Percentiles rank a stretch among this genome's conserved stretches.
Evolutionary conservation across 2,888 invertebrate genomes (phyloP).

Genomic region (Tinea pellionella): DNA sequence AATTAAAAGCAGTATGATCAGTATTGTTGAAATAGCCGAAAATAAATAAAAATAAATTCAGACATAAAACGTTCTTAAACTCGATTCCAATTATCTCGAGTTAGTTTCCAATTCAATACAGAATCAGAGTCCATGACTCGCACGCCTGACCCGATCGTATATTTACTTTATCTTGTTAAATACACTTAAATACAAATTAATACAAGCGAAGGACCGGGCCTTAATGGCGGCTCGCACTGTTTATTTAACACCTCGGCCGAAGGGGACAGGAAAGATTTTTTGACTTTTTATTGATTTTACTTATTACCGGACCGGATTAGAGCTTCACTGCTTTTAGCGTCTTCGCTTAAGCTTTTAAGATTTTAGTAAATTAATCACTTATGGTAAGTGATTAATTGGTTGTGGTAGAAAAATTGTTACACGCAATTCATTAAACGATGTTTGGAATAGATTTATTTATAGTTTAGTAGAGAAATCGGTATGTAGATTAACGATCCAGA

Average conservation of each 20-base stretch:
- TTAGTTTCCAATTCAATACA: slow-evolving; percentile 16
- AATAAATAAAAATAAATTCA: slow-evolving; percentile 15
- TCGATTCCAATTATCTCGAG: slow-evolving; percentile 18
- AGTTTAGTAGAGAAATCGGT: background rate
- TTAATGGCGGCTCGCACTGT: slow-evolving; percentile 60
- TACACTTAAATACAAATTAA: slow-evolving; percentile 71
- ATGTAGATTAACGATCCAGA: background rate
- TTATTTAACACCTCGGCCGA: slow-evolving; percentile 62
- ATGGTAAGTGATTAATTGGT: background rate
- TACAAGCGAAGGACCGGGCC: slow-evolving; percentile 59
- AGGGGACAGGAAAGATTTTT: slow-evolving; percentile 50
- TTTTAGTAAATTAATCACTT: slow-evolving; percentile 14
- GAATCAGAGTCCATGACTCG: slow-evolving; percentile 1
- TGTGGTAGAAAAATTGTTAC: background rate
- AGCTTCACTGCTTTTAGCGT: slow-evolving; percentile 47
- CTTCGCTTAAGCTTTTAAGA: slow-evolving; percentile 28
- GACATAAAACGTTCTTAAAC: slow-evolving; percentile 18
- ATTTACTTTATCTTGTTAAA: slow-evolving; percentile 68
- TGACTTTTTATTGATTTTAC: slow-evolving; percentile 38
- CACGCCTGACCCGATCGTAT: slow-evolving; percentile 39
- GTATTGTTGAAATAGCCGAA: background rate
- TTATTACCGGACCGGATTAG: slow-evolving; percentile 20
- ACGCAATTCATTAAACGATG: background rate
- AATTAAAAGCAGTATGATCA: too few species aligned
- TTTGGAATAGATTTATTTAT: background rate